Base-by-base conservation (phyloP, 2,113 vertebrate genomes). In the Anoplopoma fimbria region DNA sequence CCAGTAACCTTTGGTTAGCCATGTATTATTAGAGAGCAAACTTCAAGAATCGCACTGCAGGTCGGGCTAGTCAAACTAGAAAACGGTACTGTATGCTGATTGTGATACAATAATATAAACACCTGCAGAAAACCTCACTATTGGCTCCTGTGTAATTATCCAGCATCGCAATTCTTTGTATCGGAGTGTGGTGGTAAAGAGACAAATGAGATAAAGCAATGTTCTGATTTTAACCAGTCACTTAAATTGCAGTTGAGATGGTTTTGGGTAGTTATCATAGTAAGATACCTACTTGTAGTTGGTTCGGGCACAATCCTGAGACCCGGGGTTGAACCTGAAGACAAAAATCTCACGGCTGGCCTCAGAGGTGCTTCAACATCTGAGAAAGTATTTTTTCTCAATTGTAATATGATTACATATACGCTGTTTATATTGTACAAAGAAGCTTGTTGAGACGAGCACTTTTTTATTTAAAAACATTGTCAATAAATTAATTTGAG, bases 1-100 rank as follows among this genome's bases (percentile, higher is more conserved):
- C 29, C 58, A 38, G 33, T 36, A 8, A 60, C 61, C 17, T 45
- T 86, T n/a, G n/a, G n/a, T n/a, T n/a, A n/a, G n/a, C 68, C 38
- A 15, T 70, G 57, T 75, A 55, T 77, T 75, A 83, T 88, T 82
- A 80, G 62, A 87, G 65, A 61, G 74, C 65, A 61, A 79, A 75
- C 70, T 86, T 75, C 19, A 75, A 72, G 64, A 87, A 83, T 79
- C 58, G 47, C 76, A 84, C 69, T 74, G 80, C 47, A 84, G 72
- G 74, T 75, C 83, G 74, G 77, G 65, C 69, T 67, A 61, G n/a
- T 83, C 61, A 67, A 65, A 70, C 53, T 27, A 3, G 34, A 78
- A 73, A 85, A 65, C 76, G 69, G 75, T 72, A 60, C 75, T 78
- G 14, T 36, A 51, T 1, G 38, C 49, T 81, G 81, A 80, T 77